phyloP scores from a whole-genome alignment of 2,113 vertebrate genomes.

The Channa maculata region DNA sequence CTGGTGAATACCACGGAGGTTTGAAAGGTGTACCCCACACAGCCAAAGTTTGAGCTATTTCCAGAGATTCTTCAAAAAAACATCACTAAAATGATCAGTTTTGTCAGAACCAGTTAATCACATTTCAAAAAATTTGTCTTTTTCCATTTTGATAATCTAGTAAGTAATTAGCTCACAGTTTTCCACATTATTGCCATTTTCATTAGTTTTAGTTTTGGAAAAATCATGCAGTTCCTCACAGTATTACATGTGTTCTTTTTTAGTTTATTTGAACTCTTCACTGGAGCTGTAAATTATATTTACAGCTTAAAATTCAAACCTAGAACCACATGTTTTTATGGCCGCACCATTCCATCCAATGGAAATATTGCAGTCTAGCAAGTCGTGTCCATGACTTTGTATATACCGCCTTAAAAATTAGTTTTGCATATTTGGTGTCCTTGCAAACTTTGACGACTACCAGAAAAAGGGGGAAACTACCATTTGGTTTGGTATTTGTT shows the following conservation, averaged over 20 bases:
- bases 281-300: not conserved
- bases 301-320: not conserved
- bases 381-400: not conserved
- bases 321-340: not conserved
- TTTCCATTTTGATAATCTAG: not conserved
- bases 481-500: not conserved
- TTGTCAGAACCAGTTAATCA: not conserved
- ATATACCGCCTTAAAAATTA: not conserved
- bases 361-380: not conserved
- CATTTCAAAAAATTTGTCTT: not conserved
- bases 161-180: no score
- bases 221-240: no score
- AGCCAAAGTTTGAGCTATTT: not conserved
- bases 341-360: not conserved
- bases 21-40: constrained; percentile 8
- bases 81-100: no score
- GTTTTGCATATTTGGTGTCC: not conserved
- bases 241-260: not conserved
- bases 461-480: not conserved
- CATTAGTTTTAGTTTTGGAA: no score
- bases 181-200: no score
- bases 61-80: no score
- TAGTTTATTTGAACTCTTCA: not conserved
- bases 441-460: not conserved
- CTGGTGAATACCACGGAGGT: constrained; percentile 34